A percentile compares a stretch with the other conserved stretches of the same genome.
phyloP scores from a whole-genome alignment of 2,113 vertebrate species.

The Dipodomys spectabilis region DNA sequence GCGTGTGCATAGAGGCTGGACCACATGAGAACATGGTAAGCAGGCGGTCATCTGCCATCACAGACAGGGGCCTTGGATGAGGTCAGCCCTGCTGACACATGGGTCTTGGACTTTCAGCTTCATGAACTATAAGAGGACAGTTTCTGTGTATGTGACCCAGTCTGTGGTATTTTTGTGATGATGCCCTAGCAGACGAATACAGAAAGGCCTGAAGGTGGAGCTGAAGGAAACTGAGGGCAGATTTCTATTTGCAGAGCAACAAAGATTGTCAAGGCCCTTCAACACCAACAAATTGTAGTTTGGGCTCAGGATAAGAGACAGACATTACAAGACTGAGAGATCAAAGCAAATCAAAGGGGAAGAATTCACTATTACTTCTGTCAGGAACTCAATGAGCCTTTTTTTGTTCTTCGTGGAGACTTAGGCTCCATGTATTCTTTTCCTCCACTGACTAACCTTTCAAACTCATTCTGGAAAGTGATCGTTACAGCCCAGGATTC shows the following conservation, averaged over 20 bases:
- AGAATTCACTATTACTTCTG: background rate
- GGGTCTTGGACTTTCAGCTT: background rate
- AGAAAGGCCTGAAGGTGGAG: background rate
- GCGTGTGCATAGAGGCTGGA: background rate
- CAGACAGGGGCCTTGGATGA: background rate
- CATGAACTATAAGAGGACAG: background rate
- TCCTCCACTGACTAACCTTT: background rate
- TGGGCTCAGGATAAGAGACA: background rate
- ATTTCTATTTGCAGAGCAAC: background rate
- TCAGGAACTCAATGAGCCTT: background rate
- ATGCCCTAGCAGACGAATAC: background rate
- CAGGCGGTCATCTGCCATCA: background rate
- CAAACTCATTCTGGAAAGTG: background rate
- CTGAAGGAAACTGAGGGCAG: background rate
- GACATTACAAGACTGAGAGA: background rate
- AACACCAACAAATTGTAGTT: background rate
- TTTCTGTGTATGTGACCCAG: background rate
- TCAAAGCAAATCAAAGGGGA: background rate
- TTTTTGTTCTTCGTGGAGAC: background rate
- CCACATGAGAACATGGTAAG: accelerated
- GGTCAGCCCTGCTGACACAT: background rate
- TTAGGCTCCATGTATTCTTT: background rate
- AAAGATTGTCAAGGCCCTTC: background rate
- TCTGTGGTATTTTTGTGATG: background rate
- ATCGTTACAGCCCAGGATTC: background rate